Base-by-base conservation (phyloP, 2,888 invertebrate genomes). In the Hemistola chrysoprasaria region DNA sequence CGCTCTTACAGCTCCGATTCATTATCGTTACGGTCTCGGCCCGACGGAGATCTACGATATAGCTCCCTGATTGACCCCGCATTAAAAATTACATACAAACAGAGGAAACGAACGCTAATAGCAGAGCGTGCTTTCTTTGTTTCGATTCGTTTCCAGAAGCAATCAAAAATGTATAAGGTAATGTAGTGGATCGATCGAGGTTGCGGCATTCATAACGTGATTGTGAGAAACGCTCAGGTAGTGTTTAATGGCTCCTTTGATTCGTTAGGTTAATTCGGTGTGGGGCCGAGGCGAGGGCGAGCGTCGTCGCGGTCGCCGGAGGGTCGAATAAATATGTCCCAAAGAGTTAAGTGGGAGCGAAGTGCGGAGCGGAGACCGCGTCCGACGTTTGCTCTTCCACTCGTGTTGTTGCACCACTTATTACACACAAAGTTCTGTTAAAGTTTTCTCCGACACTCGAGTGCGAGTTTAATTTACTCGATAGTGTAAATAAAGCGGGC, bases 331-430 rank as follows among this genome's bases (percentile, higher is more conserved):
- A 88, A 88, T 88, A 88, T 88, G 87, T 88, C 88, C 84, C 87
- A 86, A 88, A 87, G 88, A 88, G 87, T 87, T 87, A 88, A 87
- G 87, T 87, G 86, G 81, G 71, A 79, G 78, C 72, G 85, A 83
- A 84, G 86, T 85, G 78, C 66, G 82, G 78, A 76, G 81, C 81
- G 76, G 74, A 77, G 84, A 81, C 84, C 86, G 85, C 83, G 86
- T 78, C 87, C 84, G 75, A 83, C 89, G 89, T 89, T 89, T 86
- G 86, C 89, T 88, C 87, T 88, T 87, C 86, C 81, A 84, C 81
- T 86, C 79, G 83, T 84, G 89, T 88, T 87, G 88, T 88, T 90
- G 87, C 88, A 87, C 88, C 87, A 89, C 90, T 89, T 89, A 89
- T 89, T 90, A 90, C 88, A 86, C 84, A 86, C 86, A 83, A 89